Conservation (phyloP, 2,797 vertebrate genomes). For the Lindbergichthys nudifrons region DNA sequence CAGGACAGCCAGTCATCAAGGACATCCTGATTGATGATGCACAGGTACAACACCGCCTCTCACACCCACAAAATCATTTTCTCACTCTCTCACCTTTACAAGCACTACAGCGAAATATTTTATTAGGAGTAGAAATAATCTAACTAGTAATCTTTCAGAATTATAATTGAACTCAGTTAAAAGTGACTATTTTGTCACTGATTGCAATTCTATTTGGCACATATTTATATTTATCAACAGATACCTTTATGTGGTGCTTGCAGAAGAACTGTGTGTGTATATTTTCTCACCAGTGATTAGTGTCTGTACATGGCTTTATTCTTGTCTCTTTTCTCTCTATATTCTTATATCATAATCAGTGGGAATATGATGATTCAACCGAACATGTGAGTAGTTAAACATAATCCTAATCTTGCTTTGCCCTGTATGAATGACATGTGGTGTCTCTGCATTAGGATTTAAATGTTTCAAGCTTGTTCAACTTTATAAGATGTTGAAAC, state of each 20-base stretch:
- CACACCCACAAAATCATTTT: slow-evolving; percentile 49
- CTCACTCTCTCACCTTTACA: slow-evolving; percentile 39
- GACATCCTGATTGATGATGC: slow-evolving; percentile 98
- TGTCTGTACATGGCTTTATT: slow-evolving; percentile 64
- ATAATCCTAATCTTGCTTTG: slow-evolving; percentile 5
- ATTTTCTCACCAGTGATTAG: slow-evolving; percentile 33
- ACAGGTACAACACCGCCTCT: slow-evolving; percentile 88
- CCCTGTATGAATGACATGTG: slow-evolving; percentile 56
- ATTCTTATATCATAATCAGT: slow-evolving; percentile 89
- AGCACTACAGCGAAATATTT: slow-evolving; percentile 12
- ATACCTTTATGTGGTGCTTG: slow-evolving; percentile 6
- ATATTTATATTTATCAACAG: neutral
- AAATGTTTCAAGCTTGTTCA: slow-evolving; percentile 1
- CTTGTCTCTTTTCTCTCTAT: slow-evolving; percentile 61
- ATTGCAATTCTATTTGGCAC: neutral
- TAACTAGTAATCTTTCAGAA: neutral
- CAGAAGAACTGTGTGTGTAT: slow-evolving; percentile 20
- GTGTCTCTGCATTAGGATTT: slow-evolving; percentile 17
- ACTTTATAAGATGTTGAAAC: neutral
- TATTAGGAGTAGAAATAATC: slow-evolving; percentile 5
- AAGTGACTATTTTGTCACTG: neutral
- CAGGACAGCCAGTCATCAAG: slow-evolving; percentile 97
- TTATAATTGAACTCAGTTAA: neutral
- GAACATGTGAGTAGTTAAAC: slow-evolving; percentile 95
- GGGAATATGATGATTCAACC: slow-evolving; percentile 98